A percentile compares a stretch with the other conserved stretches of the same genome.
phyloP scores from a whole-genome alignment of 2,797 vertebrate genomes.

The Cyclopterus lumpus region DNA sequence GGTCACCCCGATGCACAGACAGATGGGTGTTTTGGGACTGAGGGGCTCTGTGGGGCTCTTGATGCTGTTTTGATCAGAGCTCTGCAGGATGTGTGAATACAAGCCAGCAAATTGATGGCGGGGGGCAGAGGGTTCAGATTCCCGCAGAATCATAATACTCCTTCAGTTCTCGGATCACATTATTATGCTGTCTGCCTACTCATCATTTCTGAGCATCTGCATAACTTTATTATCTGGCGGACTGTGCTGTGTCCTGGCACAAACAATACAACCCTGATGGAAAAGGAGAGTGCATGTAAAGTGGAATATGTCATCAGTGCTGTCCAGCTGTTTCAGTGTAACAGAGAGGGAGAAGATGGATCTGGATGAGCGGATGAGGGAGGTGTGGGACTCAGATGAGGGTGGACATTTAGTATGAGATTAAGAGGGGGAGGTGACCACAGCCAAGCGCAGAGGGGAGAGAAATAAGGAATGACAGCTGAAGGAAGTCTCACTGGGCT shows the following conservation, averaged over 20 bases:
- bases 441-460: neutral
- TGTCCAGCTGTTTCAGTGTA: constrained; percentile 29
- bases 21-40: constrained; percentile 68
- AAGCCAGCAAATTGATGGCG: constrained; percentile 46
- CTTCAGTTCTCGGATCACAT: constrained; percentile 67
- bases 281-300: constrained; percentile 14
- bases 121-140: constrained; percentile 57
- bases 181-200: constrained; percentile 49
- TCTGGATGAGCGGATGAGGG: neutral
- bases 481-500: constrained; percentile 53
- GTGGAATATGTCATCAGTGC: constrained; percentile 2
- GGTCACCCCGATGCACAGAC: constrained; percentile 62
- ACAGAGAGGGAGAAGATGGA: constrained; percentile 12
- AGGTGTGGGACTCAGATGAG: neutral
- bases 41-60: constrained; percentile 63
- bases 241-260: constrained; percentile 26
- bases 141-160: constrained; percentile 69
- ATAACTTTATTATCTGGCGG: constrained; percentile 36
- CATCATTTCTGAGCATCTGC: constrained; percentile 35
- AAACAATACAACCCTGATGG: constrained; percentile 5
- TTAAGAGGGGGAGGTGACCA: constrained; percentile 21
- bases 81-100: constrained; percentile 58
- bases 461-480: constrained; percentile 54
- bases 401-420: constrained; percentile 3
- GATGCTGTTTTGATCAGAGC: constrained; percentile 45